Conservation (phyloP, 2,797 vertebrate species). For the Discoglossus pictus region DNA sequence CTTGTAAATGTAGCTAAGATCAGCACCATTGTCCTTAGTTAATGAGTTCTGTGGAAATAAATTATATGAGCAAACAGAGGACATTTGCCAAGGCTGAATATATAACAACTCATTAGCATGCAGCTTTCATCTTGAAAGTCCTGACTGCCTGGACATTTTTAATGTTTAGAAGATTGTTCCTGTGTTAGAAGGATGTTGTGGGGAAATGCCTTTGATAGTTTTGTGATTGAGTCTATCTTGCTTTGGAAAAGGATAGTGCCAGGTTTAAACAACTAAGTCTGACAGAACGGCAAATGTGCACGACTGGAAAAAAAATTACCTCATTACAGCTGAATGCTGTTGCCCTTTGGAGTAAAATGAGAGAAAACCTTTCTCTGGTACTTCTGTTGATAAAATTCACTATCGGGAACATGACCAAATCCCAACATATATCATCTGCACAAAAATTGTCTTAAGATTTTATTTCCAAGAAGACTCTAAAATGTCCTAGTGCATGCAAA, state of each 20-base stretch:
- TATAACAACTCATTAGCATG: constrained; percentile 67
- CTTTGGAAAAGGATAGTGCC: constrained; percentile 58
- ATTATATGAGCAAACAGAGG: constrained; percentile 69
- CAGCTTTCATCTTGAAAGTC: constrained; percentile 65
- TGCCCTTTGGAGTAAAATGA: constrained; percentile 70
- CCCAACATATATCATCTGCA: constrained; percentile 61
- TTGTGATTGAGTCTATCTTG: constrained; percentile 64
- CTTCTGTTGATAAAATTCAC: constrained; percentile 68
- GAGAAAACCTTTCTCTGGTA: constrained; percentile 63
- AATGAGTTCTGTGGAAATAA: constrained; percentile 65
- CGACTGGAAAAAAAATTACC: constrained; percentile 58
- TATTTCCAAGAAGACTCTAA: constrained; percentile 63
- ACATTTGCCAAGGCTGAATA: constrained; percentile 62
- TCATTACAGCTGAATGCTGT: constrained; percentile 62
- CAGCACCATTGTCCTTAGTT: constrained; percentile 60
- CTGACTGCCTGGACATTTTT: constrained; percentile 58
- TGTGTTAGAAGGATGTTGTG: constrained; percentile 60
- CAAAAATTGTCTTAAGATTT: constrained; percentile 60
- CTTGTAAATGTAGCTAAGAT: constrained; percentile 60
- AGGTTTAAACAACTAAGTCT: constrained; percentile 58
- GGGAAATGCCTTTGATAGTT: constrained; percentile 71
- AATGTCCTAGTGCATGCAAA: constrained; percentile 67
- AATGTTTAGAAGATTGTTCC: constrained; percentile 62
- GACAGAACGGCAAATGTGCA: constrained; percentile 63
- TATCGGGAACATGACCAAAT: constrained; percentile 66